phyloP scores from a whole-genome alignment of 2,888 invertebrate genomes.

The Helobdella robusta region DNA sequence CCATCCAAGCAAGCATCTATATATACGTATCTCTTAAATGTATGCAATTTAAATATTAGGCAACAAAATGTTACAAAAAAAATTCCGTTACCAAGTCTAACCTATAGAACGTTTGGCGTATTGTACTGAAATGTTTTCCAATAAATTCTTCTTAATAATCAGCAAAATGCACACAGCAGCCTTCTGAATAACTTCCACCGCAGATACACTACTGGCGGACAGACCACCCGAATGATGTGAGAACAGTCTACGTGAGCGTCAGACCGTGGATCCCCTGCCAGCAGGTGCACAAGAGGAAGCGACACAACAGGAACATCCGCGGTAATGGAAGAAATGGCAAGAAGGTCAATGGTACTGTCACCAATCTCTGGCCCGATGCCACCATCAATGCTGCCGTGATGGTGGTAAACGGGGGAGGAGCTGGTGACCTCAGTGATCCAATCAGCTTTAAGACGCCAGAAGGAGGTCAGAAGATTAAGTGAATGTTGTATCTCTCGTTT shows the following conservation, averaged over 20 bases:
- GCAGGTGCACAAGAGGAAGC: not conserved
- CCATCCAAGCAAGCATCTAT: too few species aligned
- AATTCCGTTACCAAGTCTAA: too few species aligned
- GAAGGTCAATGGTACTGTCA: constrained; percentile 30
- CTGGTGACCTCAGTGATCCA: constrained; percentile 57
- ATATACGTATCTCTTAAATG: too few species aligned
- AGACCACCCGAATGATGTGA: constrained; percentile 27
- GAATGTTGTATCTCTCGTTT: too few species aligned
- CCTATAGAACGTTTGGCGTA: too few species aligned
- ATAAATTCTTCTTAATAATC: not conserved
- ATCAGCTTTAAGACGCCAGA: constrained; percentile 53
- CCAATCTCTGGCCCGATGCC: constrained; percentile 41
- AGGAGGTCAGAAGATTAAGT: constrained; percentile 39
- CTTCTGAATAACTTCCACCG: too few species aligned
- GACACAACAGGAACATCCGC: not conserved
- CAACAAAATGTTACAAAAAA: too few species aligned
- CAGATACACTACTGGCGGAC: constrained; percentile 31
- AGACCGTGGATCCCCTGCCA: constrained; percentile 27
- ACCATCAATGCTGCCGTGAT: constrained; percentile 72
- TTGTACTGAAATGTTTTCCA: not conserved
- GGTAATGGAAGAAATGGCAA: not conserved
- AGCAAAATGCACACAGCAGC: too few species aligned
- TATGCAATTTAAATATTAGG: too few species aligned
- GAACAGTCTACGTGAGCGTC: constrained; percentile 26
- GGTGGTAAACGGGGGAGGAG: constrained; percentile 28